Base-by-base conservation (phyloP, 2,797 vertebrate species). In the Esox masquinongy region DNA sequence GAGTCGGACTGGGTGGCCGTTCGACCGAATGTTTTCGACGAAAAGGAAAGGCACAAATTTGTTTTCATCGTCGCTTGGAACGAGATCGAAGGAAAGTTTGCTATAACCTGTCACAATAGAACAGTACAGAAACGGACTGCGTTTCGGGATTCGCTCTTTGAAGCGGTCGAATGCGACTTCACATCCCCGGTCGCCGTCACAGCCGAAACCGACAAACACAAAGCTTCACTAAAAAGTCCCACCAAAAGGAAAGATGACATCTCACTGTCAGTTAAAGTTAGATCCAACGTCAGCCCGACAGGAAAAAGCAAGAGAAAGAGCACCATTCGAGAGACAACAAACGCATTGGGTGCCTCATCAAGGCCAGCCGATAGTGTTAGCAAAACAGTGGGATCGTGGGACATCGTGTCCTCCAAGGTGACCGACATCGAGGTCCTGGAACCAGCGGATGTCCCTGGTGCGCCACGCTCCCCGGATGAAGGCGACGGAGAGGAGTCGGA, bases 11-110 rank as follows among this genome's bases (percentile, higher is more conserved):
- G 97, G 97, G 97, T 99, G 74, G 97, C 97, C 7, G 96, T 98
- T n/a, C 91, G 97, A 84, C 97, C 97, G 50, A 95, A 95, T 80
- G 95, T 95, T 17, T 99, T 99, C 88, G 97, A 97, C 70, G 97
- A 98, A 76, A 96, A 95, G 72, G 96, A 97, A 80, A 93, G 94
- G 74, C 96, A 97, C 83, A 98, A 97, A 87, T 97, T 98, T 68
- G 96, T 94, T 26, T 99, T 99, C 31, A 99, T 99, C 70, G 97
- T 96, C 90, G 97, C 97, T 83, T 99, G 97, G 97, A 99, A 98
- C 84, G 96, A 98, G 86, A 88, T 99, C 67, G 97, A 98, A 78
- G 96, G 95, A 85, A 97, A 97, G 94, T 97, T 98, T 90, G 97
- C 97, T 90, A 94, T 98, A 90, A 98, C 97, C 85, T 98, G 97